Evolutionary conservation across 2,797 vertebrate genomes (phyloP).

Genomic region (Potorous gilbertii): DNA sequence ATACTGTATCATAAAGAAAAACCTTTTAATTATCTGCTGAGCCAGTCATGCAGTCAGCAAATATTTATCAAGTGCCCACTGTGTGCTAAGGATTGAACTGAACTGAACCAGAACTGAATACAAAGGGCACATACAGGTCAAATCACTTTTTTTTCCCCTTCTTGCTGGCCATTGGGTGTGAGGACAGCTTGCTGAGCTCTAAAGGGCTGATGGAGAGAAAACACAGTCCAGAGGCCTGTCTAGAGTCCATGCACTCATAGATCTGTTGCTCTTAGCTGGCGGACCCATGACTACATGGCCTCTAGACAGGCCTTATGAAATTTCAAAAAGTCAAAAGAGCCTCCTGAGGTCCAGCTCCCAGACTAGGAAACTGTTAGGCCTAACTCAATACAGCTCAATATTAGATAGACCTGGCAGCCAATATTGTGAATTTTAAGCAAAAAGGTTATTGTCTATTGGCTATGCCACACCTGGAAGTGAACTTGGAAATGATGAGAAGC

Average conservation of each 20-base stretch:
- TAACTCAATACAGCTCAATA: background rate
- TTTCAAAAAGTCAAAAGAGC: background rate
- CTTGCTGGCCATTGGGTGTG: background rate
- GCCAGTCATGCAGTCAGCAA: background rate
- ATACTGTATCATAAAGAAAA: background rate
- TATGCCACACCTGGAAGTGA: background rate
- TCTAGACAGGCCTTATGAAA: background rate
- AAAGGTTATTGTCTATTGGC: background rate
- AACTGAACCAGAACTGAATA: background rate
- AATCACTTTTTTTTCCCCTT: background rate
- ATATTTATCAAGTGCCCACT: background rate
- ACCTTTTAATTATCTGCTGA: background rate
- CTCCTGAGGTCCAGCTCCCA: background rate
- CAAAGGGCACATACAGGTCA: background rate
- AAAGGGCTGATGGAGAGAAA: background rate
- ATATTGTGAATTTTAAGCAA: background rate
- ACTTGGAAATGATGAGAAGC: background rate
- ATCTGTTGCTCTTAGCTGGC: background rate
- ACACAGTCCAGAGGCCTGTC: too few species aligned
- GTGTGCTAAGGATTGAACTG: background rate
- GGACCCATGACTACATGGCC: background rate
- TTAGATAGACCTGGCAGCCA: background rate
- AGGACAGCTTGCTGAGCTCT: background rate
- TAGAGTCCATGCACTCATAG: too few species aligned
- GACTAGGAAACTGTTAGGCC: background rate